These are phyloP conservation scores for Eurois occulta DNA, from an alignment of 2,888 invertebrate species.

Conservation along the genomic window DNA sequence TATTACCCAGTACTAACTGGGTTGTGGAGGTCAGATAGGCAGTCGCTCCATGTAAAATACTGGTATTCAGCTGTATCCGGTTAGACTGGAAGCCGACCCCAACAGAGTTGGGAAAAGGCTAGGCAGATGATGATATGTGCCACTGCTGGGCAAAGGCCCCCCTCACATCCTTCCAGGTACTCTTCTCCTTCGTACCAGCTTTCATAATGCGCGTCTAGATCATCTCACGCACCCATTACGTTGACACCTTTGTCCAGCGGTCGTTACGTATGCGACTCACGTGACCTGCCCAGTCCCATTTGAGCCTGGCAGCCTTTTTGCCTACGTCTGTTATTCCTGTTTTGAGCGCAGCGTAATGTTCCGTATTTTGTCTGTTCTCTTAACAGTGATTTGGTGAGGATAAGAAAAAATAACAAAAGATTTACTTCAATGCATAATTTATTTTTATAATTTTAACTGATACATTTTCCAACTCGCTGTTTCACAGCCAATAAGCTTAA, in stretches of 20 bases:
- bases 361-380: background rate
- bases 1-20: too few species aligned
- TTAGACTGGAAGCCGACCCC: too few species aligned
- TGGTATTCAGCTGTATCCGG: too few species aligned
- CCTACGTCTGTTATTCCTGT: background rate
- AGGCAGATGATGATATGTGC: too few species aligned
- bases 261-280: background rate
- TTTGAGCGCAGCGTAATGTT: background rate
- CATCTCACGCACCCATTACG: background rate
- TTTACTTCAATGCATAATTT: conserved; percentile 28
- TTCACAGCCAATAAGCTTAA: conserved; percentile 68
- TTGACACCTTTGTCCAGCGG: background rate
- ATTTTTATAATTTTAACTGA: conserved; percentile 30
- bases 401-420: conserved; percentile 12
- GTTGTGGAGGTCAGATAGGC: too few species aligned
- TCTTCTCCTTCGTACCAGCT: background rate
- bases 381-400: background rate
- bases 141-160: background rate
- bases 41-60: too few species aligned
- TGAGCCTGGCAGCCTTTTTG: background rate
- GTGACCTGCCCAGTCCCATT: background rate
- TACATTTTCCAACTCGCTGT: conserved; percentile 57
- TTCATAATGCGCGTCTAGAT: background rate
- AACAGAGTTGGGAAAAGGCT: too few species aligned
- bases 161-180: background rate